Base-by-base conservation (phyloP, 2,113 vertebrate genomes). In the Ictidomys tridecemlineatus region DNA sequence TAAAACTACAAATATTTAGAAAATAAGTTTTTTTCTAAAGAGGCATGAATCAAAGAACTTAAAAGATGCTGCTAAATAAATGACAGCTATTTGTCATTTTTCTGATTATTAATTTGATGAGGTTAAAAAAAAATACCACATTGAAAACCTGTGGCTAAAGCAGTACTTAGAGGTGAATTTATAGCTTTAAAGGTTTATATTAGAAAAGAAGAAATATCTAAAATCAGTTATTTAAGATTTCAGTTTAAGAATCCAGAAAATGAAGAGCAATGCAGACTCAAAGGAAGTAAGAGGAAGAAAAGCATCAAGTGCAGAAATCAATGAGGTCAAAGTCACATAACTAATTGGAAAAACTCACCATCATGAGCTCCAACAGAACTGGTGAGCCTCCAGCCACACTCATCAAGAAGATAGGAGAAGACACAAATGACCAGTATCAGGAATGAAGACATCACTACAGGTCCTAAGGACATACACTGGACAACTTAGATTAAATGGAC, bases 11-110 rank as follows among this genome's bases (percentile, higher is more conserved):
- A 70, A 79, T 77, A 78, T 89, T 89, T 78, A 26, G 56, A 93
- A 85, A 45, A 48, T 72, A 76, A 82, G 5, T 37, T 85, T 85
- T 83, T 96, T 96, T 73, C 53, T 89, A 45, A 67, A 89, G 45
- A 86, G 65, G 16, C 32, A 24, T 48, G 4, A 91, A 53, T 93
- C 67, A 96, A 74, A 89, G 80, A 58, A 92, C 48, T 51, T 13
- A 17, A 20, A 74, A 97, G 74, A 74, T 39, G 12, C 16, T 45
- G 80, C 14, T 42, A 77, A 88, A 11, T 85, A 77, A 88, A 67
- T 37, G 14, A 78, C 39, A 13, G 18, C 32, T 8, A 65, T n/a
- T n/a, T 24, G 7, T 85, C 53, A 53, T 92, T 45, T 82, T 45
- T 83, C 37, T 61, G 51, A 24, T 30, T 45, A 72, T 42, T 45